Percentiles rank a stretch among this genome's conserved stretches.
Conservation (phyloP, 2,113 vertebrate species). For the Probosciger aterrimus region DNA sequence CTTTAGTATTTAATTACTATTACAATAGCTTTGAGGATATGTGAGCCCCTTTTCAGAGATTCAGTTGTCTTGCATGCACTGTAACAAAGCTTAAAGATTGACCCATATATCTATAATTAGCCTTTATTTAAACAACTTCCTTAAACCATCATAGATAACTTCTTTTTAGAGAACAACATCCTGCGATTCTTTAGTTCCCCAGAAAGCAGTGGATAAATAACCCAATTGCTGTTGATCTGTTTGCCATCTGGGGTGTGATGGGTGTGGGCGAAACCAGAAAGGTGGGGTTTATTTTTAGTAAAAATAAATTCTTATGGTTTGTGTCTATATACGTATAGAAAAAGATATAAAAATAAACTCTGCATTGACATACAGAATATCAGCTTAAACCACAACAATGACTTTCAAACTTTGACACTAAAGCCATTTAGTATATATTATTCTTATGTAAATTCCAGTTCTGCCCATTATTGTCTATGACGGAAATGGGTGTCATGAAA, state of each 20-base stretch:
- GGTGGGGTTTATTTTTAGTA: background rate
- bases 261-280: background rate
- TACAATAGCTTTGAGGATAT: background rate
- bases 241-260: background rate
- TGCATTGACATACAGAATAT: background rate
- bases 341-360: background rate
- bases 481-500: background rate
- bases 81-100: background rate
- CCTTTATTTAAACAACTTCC: background rate
- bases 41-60: background rate
- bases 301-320: background rate
- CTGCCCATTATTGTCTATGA: background rate
- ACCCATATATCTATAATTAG: rapidly evolving
- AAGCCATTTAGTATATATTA: background rate
- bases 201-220: background rate
- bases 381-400: background rate
- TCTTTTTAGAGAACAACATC: background rate
- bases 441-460: background rate
- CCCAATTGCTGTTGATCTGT: background rate
- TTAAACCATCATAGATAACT: background rate
- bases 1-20: background rate
- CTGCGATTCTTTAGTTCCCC: background rate
- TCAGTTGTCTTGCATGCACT: background rate
- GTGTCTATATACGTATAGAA: background rate
- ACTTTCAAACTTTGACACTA: background rate